Base-by-base conservation (phyloP, 2,113 vertebrate species). In the Gnathonemus longibarbis region DNA sequence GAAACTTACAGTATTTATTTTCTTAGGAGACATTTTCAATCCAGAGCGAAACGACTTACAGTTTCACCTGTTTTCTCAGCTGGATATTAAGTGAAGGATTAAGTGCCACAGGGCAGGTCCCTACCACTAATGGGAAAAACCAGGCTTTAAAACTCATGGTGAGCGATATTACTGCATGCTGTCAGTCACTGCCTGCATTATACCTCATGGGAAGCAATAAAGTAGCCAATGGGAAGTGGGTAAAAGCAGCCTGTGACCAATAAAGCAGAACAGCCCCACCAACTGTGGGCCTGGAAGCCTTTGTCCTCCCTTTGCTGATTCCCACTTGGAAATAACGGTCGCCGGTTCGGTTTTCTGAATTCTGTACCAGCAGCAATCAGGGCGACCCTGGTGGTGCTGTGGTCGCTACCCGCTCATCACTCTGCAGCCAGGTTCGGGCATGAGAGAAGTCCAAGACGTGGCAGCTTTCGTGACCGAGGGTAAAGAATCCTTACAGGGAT, bases 141-240 rank as follows among this genome's bases (percentile, higher is more conserved):
- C 35, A 80, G 74, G 35, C 31, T 80, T 80, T 19, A 80, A 80
- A 80, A 80, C n/a, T 39, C 74, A 80, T 19, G 74, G n/a, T 42
- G 74, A 42, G 74, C 15, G 5, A 8, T 35, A 80, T 42, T 19
- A 80, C 74, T 80, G 31, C 31, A 19, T 80, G 35, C 74, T 80
- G 74, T 80, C 74, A 80, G 74, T 80, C 74, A 80, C 74, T 80
- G 35, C 74, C 74, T 80, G 31, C 74, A 80, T 35, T 42, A 77
- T 17, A 80, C 13, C 74, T 80, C 74, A 80, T 39, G 35, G 74
- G 74, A 80, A 80, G 35, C 74, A 39, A 35, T 35, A 6, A 80
- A 80, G 31, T 80, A 80, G n/a, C 74, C 74, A 80, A 39, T 80
- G 74, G 74, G 35, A 80, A 39, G 35, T 39, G 74, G 74, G 74